Evolutionary conservation across 2,113 vertebrate species (phyloP).

Genomic region (Tympanuchus pallidicinctus): DNA sequence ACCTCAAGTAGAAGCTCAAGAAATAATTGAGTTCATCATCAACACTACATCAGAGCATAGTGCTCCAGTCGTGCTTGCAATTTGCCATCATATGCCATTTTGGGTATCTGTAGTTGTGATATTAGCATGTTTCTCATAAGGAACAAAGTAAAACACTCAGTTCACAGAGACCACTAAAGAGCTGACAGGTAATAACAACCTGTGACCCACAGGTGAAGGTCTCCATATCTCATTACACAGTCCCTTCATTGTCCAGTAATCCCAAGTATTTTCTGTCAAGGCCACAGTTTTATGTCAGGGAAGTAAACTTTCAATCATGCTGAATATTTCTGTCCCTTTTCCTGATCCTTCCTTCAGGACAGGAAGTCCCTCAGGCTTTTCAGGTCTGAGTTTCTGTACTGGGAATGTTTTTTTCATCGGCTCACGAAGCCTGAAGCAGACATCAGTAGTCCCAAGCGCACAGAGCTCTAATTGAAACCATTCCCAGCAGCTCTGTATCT

Average conservation of each 20-base stretch:
- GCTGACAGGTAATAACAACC: constrained; percentile 45
- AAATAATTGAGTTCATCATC: background rate
- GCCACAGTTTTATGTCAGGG: background rate
- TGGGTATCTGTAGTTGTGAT: background rate
- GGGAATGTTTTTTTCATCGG: background rate
- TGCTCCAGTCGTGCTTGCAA: background rate
- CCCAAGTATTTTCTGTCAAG: constrained; percentile 15
- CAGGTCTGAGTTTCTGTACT: background rate
- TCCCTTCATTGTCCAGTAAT: constrained; percentile 3
- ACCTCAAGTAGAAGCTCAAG: background rate
- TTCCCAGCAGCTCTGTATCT: constrained; percentile 56
- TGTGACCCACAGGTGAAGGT: constrained; percentile 45
- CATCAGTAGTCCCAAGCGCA: constrained; percentile 10
- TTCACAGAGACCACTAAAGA: constrained; percentile 19
- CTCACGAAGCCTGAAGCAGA: constrained; percentile 32
- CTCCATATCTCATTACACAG: background rate
- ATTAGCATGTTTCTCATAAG: background rate
- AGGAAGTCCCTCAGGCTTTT: constrained; percentile 19
- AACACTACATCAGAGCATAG: background rate
- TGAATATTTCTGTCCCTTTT: background rate
- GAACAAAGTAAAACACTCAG: background rate
- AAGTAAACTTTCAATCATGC: background rate
- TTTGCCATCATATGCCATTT: background rate
- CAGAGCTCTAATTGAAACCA: constrained; percentile 53
- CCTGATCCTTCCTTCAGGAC: constrained; percentile 20